These are phyloP conservation scores for Coenonympha glycerion DNA, from an alignment of 2,888 invertebrate species.

Conservation along the genomic window DNA sequence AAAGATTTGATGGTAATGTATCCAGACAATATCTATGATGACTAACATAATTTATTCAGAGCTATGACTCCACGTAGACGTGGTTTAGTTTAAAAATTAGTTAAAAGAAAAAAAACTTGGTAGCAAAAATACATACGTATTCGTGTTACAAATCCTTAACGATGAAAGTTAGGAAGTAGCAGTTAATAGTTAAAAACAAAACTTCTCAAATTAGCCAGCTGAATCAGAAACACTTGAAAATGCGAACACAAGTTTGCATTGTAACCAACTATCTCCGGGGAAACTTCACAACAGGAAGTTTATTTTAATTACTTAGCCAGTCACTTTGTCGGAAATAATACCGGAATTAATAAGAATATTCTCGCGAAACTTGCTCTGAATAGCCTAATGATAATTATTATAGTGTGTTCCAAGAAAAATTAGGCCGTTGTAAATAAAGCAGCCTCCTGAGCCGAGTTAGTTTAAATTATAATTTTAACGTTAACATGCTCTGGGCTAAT, in stretches of 20 bases:
- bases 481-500: background rate
- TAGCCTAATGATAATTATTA: too few relatives aligned
- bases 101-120: background rate
- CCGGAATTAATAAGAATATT: conserved; percentile 31
- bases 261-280: conserved; percentile 18
- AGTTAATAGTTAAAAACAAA: conserved; percentile 9
- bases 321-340: conserved; percentile 26
- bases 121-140: background rate
- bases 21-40: too few relatives aligned
- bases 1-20: too few relatives aligned
- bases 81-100: too few relatives aligned
- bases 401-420: too few relatives aligned
- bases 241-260: conserved; percentile 16
- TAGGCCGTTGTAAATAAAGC: too few relatives aligned
- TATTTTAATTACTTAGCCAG: conserved; percentile 37
- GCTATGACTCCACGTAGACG: too few relatives aligned
- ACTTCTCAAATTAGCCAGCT: conserved; percentile 15
- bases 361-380: too few relatives aligned
- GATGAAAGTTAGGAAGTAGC: conserved; percentile 1
- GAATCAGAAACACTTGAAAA: conserved; percentile 19
- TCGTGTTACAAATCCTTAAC: conserved; percentile 8
- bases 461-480: too few relatives aligned
- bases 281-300: conserved; percentile 31
- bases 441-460: too few relatives aligned
- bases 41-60: too few relatives aligned